These are phyloP conservation scores for Cariama cristata DNA, from an alignment of 2,113 vertebrate genomes.

Conservation along the genomic window DNA sequence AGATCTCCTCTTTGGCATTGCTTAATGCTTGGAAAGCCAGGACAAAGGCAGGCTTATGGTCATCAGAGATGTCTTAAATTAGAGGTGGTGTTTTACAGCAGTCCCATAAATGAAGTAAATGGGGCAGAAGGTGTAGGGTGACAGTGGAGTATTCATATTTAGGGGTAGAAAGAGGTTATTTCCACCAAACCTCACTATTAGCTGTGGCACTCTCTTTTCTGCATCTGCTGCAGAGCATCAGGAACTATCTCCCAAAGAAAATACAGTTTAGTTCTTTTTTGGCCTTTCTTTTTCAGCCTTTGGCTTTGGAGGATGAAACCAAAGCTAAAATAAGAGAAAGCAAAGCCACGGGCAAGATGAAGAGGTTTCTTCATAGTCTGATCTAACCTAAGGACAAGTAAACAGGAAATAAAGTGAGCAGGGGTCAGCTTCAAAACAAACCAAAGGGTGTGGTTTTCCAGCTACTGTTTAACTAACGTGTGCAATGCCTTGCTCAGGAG, in stretches of 20 bases:
- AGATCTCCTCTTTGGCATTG: background rate
- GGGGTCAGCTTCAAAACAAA: background rate
- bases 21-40: background rate
- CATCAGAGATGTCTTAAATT: background rate
- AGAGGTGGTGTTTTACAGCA: background rate
- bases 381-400: background rate
- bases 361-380: background rate
- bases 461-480: background rate
- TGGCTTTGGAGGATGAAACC: background rate
- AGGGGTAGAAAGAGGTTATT: background rate
- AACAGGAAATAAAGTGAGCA: background rate
- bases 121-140: background rate
- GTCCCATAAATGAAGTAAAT: background rate
- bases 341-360: background rate
- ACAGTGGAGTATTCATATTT: background rate
- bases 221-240: background rate
- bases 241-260: background rate
- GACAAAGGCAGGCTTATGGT: background rate
- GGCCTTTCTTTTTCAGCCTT: background rate
- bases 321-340: background rate
- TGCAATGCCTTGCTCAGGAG: background rate
- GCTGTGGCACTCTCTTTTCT: background rate
- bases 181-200: background rate
- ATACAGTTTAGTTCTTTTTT: background rate
- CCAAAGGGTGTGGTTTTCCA: background rate